Conservation (phyloP, 2,113 vertebrate species). For the Telmatochromis sp. region DNA sequence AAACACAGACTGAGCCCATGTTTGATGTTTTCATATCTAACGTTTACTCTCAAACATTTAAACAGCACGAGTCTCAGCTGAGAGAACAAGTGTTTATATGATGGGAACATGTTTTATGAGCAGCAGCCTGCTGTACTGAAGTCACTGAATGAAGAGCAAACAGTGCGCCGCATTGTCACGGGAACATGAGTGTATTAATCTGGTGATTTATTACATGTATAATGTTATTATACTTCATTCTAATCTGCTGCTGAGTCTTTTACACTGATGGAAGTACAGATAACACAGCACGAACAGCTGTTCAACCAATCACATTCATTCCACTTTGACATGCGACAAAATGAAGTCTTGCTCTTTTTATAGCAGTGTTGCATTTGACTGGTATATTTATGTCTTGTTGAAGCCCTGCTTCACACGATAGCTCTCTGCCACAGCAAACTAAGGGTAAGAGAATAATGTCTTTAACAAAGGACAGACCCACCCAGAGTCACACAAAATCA, state of each 20-base stretch:
- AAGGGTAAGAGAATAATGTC: not conserved
- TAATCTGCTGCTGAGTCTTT: not conserved
- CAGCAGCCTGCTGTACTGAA: not conserved
- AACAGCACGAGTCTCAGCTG: not conserved
- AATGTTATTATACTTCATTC: not conserved
- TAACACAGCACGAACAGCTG: not conserved
- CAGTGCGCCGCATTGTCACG: not conserved
- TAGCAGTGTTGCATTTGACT: not conserved
- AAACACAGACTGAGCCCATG: not conserved
- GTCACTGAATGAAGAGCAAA: not conserved
- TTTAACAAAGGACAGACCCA: not conserved
- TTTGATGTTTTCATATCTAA: fast-evolving
- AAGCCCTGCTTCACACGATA: not conserved
- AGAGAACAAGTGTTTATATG: not conserved
- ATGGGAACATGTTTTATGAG: not conserved
- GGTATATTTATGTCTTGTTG: not conserved
- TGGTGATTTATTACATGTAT: not conserved
- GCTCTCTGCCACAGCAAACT: not conserved
- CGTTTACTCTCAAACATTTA: not conserved
- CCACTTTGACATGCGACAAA: not conserved
- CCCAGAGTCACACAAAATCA: not conserved
- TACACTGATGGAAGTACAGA: not conserved
- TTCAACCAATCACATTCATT: not conserved
- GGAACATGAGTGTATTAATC: not conserved
- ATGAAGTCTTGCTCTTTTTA: not conserved